phyloP scores from a whole-genome alignment of 1,140 invertebrate species.

The Belonocnema kinseyi region DNA sequence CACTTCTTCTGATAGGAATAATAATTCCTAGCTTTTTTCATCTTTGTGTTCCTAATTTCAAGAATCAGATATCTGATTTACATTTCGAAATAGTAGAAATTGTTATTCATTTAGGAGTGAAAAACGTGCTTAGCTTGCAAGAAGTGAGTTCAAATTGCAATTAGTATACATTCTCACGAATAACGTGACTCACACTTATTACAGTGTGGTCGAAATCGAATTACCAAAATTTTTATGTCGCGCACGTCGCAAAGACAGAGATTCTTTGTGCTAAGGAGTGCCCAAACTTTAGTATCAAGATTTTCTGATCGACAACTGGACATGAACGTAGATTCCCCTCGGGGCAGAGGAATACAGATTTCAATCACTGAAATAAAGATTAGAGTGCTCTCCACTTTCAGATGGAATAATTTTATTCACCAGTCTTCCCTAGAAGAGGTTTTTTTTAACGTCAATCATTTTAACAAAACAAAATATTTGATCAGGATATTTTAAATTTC shows the following conservation, averaged over 20 bases:
- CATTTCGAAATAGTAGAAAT: slow-evolving; percentile 3
- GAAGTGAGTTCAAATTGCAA: slow-evolving; percentile 14
- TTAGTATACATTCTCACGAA: slow-evolving; percentile 15
- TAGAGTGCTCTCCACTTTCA: slow-evolving; percentile 5
- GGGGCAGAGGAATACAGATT: slow-evolving; percentile 12
- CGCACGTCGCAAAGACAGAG: slow-evolving; percentile 6
- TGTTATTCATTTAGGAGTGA: slow-evolving; percentile 16
- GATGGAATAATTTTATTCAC: neutral
- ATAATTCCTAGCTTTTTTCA: neutral
- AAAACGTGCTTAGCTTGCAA: slow-evolving; percentile 19
- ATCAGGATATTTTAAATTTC: too few species aligned
- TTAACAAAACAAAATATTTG: neutral
- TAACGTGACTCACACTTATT: slow-evolving; percentile 28
- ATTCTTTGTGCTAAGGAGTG: slow-evolving; percentile 5
- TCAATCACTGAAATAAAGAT: slow-evolving; percentile 8
- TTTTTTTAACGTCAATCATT: neutral
- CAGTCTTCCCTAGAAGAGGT: neutral
- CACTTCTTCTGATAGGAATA: neutral
- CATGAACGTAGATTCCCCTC: neutral
- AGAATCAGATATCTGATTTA: slow-evolving; percentile 12
- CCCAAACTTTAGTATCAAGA: slow-evolving; percentile 20
- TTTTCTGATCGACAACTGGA: slow-evolving; percentile 23
- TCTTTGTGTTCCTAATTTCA: neutral
- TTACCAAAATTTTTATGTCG: slow-evolving; percentile 22
- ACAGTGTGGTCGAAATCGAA: slow-evolving; percentile 26